Evolutionary conservation across 1,140 invertebrate genomes (phyloP), one percentile per base, ranked within the genome.

Genomic region (Trichoplusia ni): DNA sequence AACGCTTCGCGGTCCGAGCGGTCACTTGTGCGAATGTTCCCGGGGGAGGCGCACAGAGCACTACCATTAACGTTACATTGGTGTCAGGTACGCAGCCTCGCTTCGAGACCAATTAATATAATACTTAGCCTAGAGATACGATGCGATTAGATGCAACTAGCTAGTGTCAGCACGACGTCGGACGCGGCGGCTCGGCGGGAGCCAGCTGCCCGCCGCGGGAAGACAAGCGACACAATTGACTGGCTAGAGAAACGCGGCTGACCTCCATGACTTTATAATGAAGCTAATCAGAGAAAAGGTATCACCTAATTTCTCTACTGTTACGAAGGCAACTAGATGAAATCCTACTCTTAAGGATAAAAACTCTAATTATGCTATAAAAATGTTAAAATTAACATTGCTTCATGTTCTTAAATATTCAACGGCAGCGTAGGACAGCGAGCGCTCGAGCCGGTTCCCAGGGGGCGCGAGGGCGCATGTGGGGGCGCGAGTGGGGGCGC

Each of bases 381-480:
- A n/a, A 84, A 86, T 86, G 79, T 89, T 90, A 89, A 90, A 90
- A 86, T 88, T 90, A 90, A 90, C 84, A 90, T 90, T 89, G 88
- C 88, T 90, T 89, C 67, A 69, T 78, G 79, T 86, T 68, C 74
- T 87, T 86, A 85, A 51, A 74, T 73, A 82, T 37, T 79, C 75
- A 73, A 78, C 51, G 58, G 74, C 67, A 69, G 63, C 63, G 56
- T 68, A 72, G 71, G 66, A 66, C 35, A 38, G 23, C 25, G 14
- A 37, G 16, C 63, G 61, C 44, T 47, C 67, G 56, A 68, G 64
- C 51, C 58, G 51, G 69, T 46, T n/a, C n/a, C n/a, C n/a, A n/a
- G 65, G 46, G 66, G 71, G 67, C 67, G 60, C 72, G 59, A 46
- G 69, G 42, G 67, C 58, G 53, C 46, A 63, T 61, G 31, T 35